These are phyloP conservation scores for Glaucidium brasilianum DNA, from an alignment of 2,113 vertebrate species.

Conservation along the genomic window DNA sequence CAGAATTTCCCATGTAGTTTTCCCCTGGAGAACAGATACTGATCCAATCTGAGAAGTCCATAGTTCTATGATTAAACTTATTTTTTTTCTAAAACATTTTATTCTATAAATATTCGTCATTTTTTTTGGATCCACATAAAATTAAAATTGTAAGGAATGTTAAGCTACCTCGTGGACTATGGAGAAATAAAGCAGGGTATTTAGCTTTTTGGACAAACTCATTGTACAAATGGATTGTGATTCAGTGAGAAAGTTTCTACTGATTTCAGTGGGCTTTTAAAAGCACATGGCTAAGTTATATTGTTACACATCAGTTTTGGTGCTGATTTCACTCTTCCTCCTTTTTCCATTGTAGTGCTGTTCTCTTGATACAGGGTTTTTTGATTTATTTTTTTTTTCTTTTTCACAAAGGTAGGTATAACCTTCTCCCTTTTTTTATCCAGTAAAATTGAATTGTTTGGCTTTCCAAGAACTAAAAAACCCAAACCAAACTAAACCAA, in stretches of 20 bases:
- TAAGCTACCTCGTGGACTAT: neutral
- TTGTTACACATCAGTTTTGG: neutral
- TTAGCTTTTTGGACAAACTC: neutral
- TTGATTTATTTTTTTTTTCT: neutral
- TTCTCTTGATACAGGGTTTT: neutral
- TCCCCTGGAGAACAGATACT: neutral
- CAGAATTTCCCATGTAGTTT: neutral
- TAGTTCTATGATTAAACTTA: neutral
- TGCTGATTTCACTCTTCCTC: neutral
- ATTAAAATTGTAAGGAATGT: neutral
- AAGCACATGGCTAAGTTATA: neutral
- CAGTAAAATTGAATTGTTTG: neutral
- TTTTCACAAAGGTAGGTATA: neutral
- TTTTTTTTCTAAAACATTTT: neutral
- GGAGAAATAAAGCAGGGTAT: neutral
- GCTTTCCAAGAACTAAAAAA: neutral
- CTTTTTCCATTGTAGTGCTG: neutral
- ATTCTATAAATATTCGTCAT: neutral
- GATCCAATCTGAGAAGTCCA: neutral
- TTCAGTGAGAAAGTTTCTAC: neutral
- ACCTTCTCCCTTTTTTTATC: neutral
- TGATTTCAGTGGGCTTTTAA: neutral
- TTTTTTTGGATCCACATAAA: neutral
- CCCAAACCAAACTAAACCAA: too few relatives aligned
- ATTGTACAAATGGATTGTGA: neutral